Conservation (phyloP, 2,888 invertebrate species). For the Stegophylla sp. region DNA sequence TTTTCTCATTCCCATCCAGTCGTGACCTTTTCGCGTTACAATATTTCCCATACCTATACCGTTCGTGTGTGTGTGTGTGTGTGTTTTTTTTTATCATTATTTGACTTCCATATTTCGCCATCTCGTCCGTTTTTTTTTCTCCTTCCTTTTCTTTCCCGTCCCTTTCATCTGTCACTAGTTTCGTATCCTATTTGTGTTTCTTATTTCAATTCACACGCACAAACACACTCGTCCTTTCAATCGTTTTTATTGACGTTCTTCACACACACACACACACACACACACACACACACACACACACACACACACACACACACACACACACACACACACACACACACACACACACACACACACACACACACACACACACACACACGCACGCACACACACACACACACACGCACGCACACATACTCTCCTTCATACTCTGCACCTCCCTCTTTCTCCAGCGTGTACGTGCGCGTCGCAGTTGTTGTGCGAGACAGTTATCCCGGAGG, state of each 20-base stretch:
- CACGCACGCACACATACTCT: too few relatives aligned
- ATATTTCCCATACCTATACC: constrained; percentile 2
- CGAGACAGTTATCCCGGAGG: too few relatives aligned
- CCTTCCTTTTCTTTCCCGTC: too few relatives aligned
- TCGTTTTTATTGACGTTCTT: background rate
- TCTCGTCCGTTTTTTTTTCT: background rate
- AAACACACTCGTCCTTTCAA: background rate
- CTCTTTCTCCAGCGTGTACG: too few relatives aligned
- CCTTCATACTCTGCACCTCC: too few relatives aligned
- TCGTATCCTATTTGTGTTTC: constrained; percentile 19
- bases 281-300: background rate
- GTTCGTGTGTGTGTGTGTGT: background rate
- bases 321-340: background rate
- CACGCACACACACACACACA: too few relatives aligned
- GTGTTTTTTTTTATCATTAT: constrained; percentile 25
- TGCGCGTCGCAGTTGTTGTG: too few relatives aligned
- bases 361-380: background rate
- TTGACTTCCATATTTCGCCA: constrained; percentile 17
- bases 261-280: too few relatives aligned
- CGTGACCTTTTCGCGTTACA: constrained; percentile 1
- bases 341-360: background rate
- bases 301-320: too few relatives aligned
- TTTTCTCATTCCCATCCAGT: background rate
- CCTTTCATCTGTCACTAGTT: constrained; percentile 4
- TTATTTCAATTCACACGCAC: background rate